Evolutionary conservation across 2,888 invertebrate genomes (phyloP), one percentile per base, ranked within the genome.

Genomic region (Xiphydria camelus): DNA sequence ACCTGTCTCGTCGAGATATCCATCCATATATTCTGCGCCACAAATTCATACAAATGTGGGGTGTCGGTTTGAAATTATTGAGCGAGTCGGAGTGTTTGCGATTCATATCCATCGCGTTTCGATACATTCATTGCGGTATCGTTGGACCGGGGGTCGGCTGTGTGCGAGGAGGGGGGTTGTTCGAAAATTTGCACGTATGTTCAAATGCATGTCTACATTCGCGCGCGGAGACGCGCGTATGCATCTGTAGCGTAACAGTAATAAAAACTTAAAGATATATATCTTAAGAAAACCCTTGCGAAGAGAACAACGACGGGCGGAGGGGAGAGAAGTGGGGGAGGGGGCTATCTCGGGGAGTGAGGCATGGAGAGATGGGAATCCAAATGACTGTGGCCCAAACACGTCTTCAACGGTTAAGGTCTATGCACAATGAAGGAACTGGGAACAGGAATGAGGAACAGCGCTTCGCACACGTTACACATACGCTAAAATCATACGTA

Each of bases 21-120:
- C n/a, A 62, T 64, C 68, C 66, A 70, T 62, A 70, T 68, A 70
- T 64, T 68, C 69, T 70, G 69, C 65, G 70, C 64, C 61, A 54
- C 52, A 57, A 61, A 60, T 61, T 52, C 57, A 62, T 59, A 55
- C 62, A 57, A 56, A 53, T 55, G 61, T 53, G 52, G n/a, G n/a
- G n/a, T n/a, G n/a, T n/a, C n/a, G n/a, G n/a, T n/a, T n/a, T n/a
- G n/a, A n/a, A n/a, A n/a, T n/a, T n/a, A n/a, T n/a, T n/a, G n/a
- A n/a, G n/a, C n/a, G n/a, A n/a, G n/a, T n/a, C n/a, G 7, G 23
- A 23, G 23, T 23, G 23, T n/a, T 23, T 23, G 6, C n/a, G 7
- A 7, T 23, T 23, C 23, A 23, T 23, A 23, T 23, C 23, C n/a
- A 7, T 23, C n/a, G 6, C 23, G 23, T 23, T 23, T 23, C 23